A percentile compares a stretch with the other conserved stretches of the same genome.
phyloP scores from a whole-genome alignment of 2,888 invertebrate species.

The Abscondita cerata region DNA sequence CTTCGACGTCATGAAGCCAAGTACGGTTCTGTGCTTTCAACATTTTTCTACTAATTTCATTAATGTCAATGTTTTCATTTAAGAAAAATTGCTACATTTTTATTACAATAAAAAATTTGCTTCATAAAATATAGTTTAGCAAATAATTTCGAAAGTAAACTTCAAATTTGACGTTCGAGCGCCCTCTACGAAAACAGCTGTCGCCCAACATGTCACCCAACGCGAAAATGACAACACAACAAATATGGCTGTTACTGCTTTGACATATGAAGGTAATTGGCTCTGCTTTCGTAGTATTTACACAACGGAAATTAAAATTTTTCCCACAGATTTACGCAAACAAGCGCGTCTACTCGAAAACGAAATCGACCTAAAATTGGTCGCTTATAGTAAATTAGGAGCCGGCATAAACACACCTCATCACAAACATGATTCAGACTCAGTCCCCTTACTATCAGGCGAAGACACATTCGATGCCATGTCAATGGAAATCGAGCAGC shows the following conservation, averaged over 20 bases:
- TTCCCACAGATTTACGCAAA: conserved; percentile 78
- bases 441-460: conserved; percentile 82
- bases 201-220: too few relatives aligned
- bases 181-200: not conserved
- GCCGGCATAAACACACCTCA: conserved; percentile 66
- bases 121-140: too few relatives aligned
- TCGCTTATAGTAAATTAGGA: conserved; percentile 94
- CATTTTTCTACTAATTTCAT: too few relatives aligned
- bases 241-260: conserved; percentile 47
- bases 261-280: conserved; percentile 52
- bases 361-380: conserved; percentile 94
- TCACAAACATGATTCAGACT: conserved; percentile 68
- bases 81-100: too few relatives aligned
- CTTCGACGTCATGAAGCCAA: too few relatives aligned
- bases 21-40: too few relatives aligned
- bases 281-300: too few relatives aligned
- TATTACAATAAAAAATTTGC: too few relatives aligned
- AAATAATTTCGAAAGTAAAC: too few relatives aligned
- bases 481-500: conserved; percentile 89
- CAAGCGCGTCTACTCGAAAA: conserved; percentile 94
- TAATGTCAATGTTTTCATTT: too few relatives aligned
- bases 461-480: conserved; percentile 94
- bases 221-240: conserved; percentile 18
- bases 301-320: too few relatives aligned
- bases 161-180: not conserved